phyloP scores from a whole-genome alignment of 2,113 vertebrate species.

The Chlorodrepanis virens region DNA sequence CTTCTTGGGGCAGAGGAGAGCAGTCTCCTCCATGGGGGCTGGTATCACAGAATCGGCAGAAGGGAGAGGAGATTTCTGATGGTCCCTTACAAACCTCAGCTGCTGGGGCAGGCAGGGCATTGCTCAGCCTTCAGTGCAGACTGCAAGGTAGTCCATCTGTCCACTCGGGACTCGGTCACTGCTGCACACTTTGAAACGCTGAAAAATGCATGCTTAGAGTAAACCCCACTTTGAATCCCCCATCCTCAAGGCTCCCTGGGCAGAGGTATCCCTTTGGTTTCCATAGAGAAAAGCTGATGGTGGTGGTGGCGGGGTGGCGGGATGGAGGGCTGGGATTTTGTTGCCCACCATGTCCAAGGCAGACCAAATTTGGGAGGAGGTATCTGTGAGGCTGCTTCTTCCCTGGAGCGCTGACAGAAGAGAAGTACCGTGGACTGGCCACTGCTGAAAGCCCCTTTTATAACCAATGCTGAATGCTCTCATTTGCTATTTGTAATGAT shows the following conservation, averaged over 20 bases:
- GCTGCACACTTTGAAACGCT: background rate
- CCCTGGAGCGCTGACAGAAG: background rate
- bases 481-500: background rate
- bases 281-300: background rate
- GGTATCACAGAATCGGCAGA: fast-evolving
- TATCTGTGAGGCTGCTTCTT: background rate
- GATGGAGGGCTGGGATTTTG: background rate
- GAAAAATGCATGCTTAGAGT: background rate
- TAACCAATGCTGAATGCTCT: fast-evolving
- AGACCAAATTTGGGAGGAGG: background rate
- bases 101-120: background rate
- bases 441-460: background rate
- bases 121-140: background rate
- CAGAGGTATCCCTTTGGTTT: background rate
- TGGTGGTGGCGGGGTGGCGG: fast-evolving
- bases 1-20: background rate
- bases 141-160: background rate
- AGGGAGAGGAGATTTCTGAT: background rate
- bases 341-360: fast-evolving
- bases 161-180: fast-evolving
- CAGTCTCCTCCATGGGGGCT: fast-evolving
- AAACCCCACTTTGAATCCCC: background rate
- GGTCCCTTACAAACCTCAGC: background rate
- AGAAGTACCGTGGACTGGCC: background rate
- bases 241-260: background rate